Evolutionary conservation across 2,113 vertebrate genomes (phyloP), one percentile per base, ranked within the genome.

Genomic region (Aegotheles bennettii): DNA sequence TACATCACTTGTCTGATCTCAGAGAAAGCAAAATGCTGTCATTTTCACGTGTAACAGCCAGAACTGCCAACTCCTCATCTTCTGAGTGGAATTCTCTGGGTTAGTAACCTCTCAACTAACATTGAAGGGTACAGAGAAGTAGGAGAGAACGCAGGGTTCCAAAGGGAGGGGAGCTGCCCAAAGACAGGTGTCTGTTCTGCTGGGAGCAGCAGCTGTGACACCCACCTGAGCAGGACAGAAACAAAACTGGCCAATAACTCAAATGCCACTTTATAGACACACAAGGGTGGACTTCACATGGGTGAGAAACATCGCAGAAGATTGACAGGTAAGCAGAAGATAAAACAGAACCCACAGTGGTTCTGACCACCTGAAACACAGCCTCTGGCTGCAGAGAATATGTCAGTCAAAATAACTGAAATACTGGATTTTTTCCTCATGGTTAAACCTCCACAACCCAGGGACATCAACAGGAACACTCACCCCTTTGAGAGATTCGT

Each of bases 401-500:
- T 0, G 2, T 20, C 35, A 57, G 5, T 5, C n/a, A 70, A 77
- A 77, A 16, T 17, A 38, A 21, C 1, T 71, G 5, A 26, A 51
- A 26, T 6, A 29, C 4, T 45, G 23, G 7, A 1, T 11, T 45
- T 73, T 68, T 12, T 14, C n/a, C n/a, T n/a, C 9, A 25, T 2
- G 5, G 13, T 40, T 57, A 82, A 77, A 14, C 10, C 19, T 75
- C 29, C 68, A 50, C 5, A 84, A 20, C 36, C 28, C 24, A 10
- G 9, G 11, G 61, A 5, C 2, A 35, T 3, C 11, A 71, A 16
- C 0, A 77, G 68, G 35, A 83, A 89, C 24, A 98, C 99, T 96
- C 96, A 99, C 99, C 98, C 99, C 99, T 87, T 99, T 99, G 74
- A 99, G 97, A 87, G 99, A 99, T 64, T 99, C 99, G 0, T 99